Conservation (phyloP, 2,797 vertebrate genomes). For the Girardinus metallicus region DNA sequence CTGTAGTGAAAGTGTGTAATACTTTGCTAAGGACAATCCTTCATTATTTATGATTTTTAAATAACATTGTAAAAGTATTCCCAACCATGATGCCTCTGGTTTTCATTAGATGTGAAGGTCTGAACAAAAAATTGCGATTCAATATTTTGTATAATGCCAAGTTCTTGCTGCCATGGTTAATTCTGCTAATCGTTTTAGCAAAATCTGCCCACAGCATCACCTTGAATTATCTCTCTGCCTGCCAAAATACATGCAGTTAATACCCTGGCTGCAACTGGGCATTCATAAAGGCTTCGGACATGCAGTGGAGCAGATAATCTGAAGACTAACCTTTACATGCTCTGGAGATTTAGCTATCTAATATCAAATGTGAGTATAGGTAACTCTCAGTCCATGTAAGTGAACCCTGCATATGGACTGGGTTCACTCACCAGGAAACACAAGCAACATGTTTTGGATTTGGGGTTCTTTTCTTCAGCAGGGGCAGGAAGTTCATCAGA, state of each 20-base stretch:
- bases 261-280: neutral
- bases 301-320: neutral
- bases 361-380: conserved; percentile 1
- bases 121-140: neutral
- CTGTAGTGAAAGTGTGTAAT: neutral
- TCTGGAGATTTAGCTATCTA: neutral
- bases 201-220: neutral
- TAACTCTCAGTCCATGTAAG: neutral
- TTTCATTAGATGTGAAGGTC: neutral
- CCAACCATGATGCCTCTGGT: neutral
- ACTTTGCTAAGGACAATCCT: neutral
- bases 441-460: neutral
- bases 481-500: neutral
- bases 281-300: conserved; percentile 1
- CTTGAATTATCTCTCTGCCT: neutral
- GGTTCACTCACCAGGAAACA: neutral
- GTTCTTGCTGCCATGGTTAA: neutral
- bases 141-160: neutral
- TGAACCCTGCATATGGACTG: too few species aligned
- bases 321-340: neutral
- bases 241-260: neutral
- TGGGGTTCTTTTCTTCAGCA: neutral
- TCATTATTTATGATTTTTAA: neutral
- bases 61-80: neutral
- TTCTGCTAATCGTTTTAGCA: neutral